Evolutionary conservation across 2,797 vertebrate genomes (phyloP).

Genomic region (Stomatorhinus walkeri): DNA sequence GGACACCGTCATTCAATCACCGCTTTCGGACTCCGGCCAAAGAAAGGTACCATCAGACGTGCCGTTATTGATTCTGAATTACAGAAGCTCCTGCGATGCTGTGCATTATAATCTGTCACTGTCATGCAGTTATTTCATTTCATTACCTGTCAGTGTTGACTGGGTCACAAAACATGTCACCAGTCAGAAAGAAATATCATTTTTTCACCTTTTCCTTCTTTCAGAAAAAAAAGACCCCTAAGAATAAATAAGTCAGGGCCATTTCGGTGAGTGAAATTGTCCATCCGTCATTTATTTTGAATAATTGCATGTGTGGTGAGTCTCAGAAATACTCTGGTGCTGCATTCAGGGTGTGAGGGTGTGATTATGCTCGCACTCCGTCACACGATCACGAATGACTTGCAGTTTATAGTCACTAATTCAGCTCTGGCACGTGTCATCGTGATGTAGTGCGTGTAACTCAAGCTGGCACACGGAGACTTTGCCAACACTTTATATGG

Average conservation of each 20-base stretch:
- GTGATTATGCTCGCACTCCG: neutral
- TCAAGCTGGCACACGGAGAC: neutral
- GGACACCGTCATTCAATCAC: slow-evolving; percentile 3
- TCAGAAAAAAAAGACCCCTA: slow-evolving; percentile 49
- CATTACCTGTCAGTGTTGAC: neutral
- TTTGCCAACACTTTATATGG: neutral
- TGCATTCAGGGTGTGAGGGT: neutral
- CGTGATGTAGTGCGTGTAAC: neutral
- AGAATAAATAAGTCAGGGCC: slow-evolving; percentile 17
- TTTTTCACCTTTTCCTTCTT: neutral
- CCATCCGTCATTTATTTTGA: neutral
- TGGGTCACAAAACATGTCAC: neutral
- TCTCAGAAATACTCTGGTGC: neutral
- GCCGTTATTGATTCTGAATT: neutral
- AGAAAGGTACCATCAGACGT: slow-evolving; percentile 45
- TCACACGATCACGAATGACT: neutral
- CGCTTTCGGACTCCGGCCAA: slow-evolving; percentile 17
- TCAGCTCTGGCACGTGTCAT: neutral
- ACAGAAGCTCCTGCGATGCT: neutral
- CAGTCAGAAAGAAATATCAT: neutral
- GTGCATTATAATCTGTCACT: neutral
- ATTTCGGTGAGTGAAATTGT: slow-evolving; percentile 12
- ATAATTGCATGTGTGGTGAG: neutral
- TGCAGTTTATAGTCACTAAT: neutral
- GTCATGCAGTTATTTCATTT: neutral